phyloP scores from a whole-genome alignment of 2,888 invertebrate genomes.

The Belgica antarctica region DNA sequence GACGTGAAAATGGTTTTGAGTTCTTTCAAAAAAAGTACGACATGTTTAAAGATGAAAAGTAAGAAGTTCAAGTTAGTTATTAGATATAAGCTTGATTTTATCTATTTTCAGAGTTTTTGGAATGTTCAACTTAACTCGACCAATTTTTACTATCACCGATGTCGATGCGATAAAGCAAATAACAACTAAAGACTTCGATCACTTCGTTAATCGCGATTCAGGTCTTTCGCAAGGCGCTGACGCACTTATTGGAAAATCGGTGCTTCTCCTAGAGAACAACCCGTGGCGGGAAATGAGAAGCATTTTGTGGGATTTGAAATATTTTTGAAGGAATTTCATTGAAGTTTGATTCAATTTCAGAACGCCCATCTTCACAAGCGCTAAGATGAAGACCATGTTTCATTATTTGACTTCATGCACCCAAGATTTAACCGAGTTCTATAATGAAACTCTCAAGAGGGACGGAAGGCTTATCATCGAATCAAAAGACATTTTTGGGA shows the following conservation, averaged over 20 bases:
- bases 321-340: background rate
- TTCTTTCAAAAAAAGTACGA: no score
- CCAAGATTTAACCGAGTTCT: background rate
- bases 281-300: constrained; percentile 54
- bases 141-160: background rate
- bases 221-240: constrained; percentile 51
- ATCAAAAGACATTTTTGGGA: constrained; percentile 49
- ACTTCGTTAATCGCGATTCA: constrained; percentile 54
- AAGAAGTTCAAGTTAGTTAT: background rate
- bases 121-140: background rate
- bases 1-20: background rate
- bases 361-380: constrained; percentile 49
- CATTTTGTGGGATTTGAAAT: constrained; percentile 47
- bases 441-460: background rate
- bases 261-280: constrained; percentile 49
- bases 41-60: background rate
- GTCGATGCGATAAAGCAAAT: constrained; percentile 52
- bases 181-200: constrained; percentile 52
- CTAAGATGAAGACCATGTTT: constrained; percentile 50
- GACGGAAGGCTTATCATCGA: constrained; percentile 3
- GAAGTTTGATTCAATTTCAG: background rate
- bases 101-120: background rate
- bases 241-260: constrained; percentile 53
- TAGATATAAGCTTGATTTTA: background rate
- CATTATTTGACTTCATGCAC: constrained; percentile 48